These are phyloP conservation scores for Brachionus rotundiformis DNA, from an alignment of 1,140 invertebrate genomes.

Conservation along the genomic window DNA sequence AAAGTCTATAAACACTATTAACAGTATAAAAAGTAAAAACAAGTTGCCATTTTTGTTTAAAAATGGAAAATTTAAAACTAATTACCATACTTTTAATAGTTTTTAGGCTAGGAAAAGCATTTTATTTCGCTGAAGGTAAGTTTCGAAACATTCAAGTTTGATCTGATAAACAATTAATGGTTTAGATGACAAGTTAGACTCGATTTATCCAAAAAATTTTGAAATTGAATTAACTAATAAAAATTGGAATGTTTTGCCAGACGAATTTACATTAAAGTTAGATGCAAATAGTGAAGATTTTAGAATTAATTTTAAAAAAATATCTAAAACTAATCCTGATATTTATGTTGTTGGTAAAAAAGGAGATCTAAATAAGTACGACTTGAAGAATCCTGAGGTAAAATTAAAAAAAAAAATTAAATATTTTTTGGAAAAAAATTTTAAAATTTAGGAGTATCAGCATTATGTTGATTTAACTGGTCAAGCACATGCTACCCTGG, in stretches of 20 bases:
- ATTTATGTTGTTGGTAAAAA: not conserved
- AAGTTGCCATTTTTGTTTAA: too few species aligned
- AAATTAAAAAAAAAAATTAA: not conserved
- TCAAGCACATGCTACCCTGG: not conserved
- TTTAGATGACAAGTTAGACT: not conserved
- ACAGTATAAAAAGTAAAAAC: too few species aligned
- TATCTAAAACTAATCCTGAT: not conserved
- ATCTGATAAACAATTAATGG: too few species aligned
- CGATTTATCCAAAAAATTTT: not conserved
- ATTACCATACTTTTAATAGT: too few species aligned
- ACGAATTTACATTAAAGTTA: not conserved
- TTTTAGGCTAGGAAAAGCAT: too few species aligned
- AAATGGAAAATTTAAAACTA: too few species aligned
- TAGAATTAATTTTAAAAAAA: not conserved
- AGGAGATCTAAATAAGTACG: conserved; percentile 1
- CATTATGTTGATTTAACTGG: not conserved
- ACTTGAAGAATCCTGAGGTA: not conserved
- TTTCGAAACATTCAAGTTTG: too few species aligned
- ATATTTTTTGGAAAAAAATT: not conserved
- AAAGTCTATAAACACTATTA: too few species aligned
- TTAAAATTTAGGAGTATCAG: not conserved
- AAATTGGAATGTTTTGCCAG: not conserved
- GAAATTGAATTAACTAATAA: not conserved
- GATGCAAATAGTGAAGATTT: not conserved
- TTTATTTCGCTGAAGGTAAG: too few species aligned